A percentile compares a stretch with the other conserved stretches of the same genome.
Conservation (phyloP, 2,888 invertebrate species). For the Thyatira batis region DNA sequence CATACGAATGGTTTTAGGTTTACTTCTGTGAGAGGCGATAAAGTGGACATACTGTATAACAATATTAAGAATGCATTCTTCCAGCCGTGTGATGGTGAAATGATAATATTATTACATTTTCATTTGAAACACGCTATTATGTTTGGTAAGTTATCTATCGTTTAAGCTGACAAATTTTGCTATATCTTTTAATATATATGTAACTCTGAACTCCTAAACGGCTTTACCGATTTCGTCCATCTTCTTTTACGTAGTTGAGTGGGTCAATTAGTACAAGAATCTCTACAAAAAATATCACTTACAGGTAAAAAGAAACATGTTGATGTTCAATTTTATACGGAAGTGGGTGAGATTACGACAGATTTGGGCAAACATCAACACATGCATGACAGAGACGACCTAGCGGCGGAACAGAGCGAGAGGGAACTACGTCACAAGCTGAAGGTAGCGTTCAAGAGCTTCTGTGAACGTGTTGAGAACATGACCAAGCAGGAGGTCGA, state of each 20-base stretch:
- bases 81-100: constrained; percentile 99
- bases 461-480: constrained; percentile 97
- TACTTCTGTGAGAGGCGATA: constrained; percentile 99
- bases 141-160: constrained; percentile 87
- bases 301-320: constrained; percentile 96
- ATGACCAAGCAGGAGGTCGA: constrained; percentile 98
- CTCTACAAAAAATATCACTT: background rate
- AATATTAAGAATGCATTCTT: constrained; percentile 99
- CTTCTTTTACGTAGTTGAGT: background rate
- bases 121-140: constrained; percentile 99
- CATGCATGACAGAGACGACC: constrained; percentile 99
- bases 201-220: no score
- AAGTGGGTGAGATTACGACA: constrained; percentile 99
- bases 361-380: constrained; percentile 99
- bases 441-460: constrained; percentile 98
- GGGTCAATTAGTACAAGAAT: background rate
- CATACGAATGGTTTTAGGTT: constrained; percentile 98
- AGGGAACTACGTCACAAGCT: constrained; percentile 97
- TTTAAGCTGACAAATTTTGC: background rate
- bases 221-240: no score
- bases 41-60: constrained; percentile 99
- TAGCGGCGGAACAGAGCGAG: constrained; percentile 99
- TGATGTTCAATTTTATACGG: constrained; percentile 99
- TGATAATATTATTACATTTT: constrained; percentile 99
- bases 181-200: no score